Conservation (phyloP, 2,888 invertebrate species). For the Alloplasta piceator region DNA sequence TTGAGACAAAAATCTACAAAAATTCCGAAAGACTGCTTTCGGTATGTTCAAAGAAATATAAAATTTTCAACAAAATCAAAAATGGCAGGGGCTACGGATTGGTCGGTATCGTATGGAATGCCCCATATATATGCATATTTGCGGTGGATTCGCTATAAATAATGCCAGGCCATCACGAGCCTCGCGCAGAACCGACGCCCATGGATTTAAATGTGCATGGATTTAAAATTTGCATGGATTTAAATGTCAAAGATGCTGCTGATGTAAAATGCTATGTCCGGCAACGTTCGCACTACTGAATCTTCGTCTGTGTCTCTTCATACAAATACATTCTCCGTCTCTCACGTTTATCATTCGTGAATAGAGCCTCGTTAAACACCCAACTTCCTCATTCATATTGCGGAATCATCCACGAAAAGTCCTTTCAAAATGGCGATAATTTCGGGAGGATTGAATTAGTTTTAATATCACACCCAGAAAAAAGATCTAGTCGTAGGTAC, state of each 20-base stretch:
- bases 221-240: slow-evolving; percentile 73
- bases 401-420: background rate
- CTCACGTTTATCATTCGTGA: slow-evolving; percentile 33
- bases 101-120: no score
- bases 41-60: no score
- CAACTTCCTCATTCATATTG: slow-evolving; percentile 42
- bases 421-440: slow-evolving; percentile 15
- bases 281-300: slow-evolving; percentile 48
- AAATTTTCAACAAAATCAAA: no score
- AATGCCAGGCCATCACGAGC: slow-evolving; percentile 8
- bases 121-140: slow-evolving; percentile 31
- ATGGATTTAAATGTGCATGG: slow-evolving; percentile 63
- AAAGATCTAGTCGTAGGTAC: no score
- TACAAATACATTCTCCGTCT: background rate
- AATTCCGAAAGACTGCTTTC: no score
- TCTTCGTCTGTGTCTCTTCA: slow-evolving; percentile 7
- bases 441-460: no score
- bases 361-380: slow-evolving; percentile 52
- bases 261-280: slow-evolving; percentile 39
- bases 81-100: no score
- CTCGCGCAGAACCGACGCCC: slow-evolving; percentile 34
- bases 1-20: no score
- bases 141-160: slow-evolving; percentile 34
- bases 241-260: slow-evolving; percentile 69
- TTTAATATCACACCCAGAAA: no score